phyloP scores from a whole-genome alignment of 2,888 invertebrate genomes.

The Trissolcus japonicus region DNA sequence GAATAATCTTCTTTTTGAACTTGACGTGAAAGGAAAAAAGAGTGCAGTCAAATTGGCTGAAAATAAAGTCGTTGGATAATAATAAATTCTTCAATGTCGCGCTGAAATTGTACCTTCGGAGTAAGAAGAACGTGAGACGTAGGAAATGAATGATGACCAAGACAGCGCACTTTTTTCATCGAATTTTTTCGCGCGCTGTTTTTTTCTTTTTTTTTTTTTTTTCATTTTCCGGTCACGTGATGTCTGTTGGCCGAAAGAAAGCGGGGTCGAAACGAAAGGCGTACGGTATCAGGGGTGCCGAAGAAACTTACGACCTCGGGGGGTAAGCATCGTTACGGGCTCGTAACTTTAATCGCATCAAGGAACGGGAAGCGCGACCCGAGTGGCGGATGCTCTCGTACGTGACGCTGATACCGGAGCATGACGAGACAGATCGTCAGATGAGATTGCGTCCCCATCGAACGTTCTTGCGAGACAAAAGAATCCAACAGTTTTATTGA shows the following conservation, averaged over 20 bases:
- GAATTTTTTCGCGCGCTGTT: conserved; percentile 25
- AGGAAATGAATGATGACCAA: conserved; percentile 34
- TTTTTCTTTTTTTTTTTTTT: conserved; percentile 50
- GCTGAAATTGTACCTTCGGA: conserved; percentile 25
- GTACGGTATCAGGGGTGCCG: conserved; percentile 24
- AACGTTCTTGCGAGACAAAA: conserved; percentile 34
- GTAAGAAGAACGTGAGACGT: conserved; percentile 14
- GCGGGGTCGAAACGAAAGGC: conserved; percentile 9
- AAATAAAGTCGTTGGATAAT: conserved; percentile 27
- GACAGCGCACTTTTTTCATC: conserved; percentile 5
- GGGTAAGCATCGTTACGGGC: conserved; percentile 61
- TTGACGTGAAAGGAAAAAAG: neutral
- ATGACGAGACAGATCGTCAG: conserved; percentile 61
- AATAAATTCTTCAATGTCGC: conserved; percentile 30
- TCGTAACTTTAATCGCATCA: conserved; percentile 64
- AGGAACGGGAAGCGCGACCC: conserved; percentile 57
- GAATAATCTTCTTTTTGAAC: neutral
- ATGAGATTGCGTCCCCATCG: conserved; percentile 60
- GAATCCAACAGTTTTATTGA: conserved; percentile 43
- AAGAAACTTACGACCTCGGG: conserved; percentile 56
- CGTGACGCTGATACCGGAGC: conserved; percentile 62
- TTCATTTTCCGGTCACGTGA: conserved; percentile 56
- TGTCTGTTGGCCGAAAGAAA: conserved; percentile 15
- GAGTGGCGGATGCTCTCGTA: conserved; percentile 56
- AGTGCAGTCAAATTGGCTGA: neutral